phyloP scores from a whole-genome alignment of 1,140 invertebrate species.

The Zaprionus vittiger region DNA sequence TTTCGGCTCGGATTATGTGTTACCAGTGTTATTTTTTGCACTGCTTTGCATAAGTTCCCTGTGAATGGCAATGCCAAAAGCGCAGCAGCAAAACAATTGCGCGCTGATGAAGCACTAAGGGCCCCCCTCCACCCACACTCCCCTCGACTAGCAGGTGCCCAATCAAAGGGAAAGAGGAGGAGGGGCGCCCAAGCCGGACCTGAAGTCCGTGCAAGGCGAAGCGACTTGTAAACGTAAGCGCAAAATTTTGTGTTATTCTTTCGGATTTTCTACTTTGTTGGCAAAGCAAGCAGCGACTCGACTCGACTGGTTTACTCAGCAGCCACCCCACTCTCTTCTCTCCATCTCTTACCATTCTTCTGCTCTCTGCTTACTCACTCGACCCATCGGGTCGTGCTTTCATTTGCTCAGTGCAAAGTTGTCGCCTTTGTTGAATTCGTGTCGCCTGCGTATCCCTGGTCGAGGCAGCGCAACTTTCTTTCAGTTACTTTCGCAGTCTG shows the following conservation, averaged over 20 bases:
- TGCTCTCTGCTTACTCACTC: conserved; percentile 10
- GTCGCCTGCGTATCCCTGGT: conserved; percentile 50
- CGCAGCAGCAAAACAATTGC: conserved; percentile 78
- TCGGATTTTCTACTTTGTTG: conserved; percentile 83
- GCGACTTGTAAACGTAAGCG: conserved; percentile 56
- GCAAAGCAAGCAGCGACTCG: conserved; percentile 71
- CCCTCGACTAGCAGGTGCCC: conserved; percentile 12
- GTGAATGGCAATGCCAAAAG: conserved; percentile 78
- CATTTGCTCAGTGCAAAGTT: conserved; percentile 77
- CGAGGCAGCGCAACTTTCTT: conserved; percentile 12
- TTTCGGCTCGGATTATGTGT: conserved; percentile 32
- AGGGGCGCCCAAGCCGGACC: conserved; percentile 11
- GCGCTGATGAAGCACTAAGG: conserved; percentile 63
- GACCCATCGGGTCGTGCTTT: conserved; percentile 55
- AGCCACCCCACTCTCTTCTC: background rate
- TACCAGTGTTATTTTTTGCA: conserved; percentile 13
- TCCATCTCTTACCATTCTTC: background rate
- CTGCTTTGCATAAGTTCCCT: conserved; percentile 75
- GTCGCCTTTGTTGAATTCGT: conserved; percentile 76
- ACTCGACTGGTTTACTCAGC: background rate
- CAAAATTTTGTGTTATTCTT: conserved; percentile 82
- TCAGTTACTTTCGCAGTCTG: conserved; percentile 39
- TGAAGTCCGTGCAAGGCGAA: conserved; percentile 14
- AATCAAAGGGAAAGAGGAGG: conserved; percentile 27
- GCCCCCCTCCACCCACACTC: background rate